Base-by-base conservation (phyloP, 64 coral and sea anemone genomes). In the Stichodactyla helianthus region DNA sequence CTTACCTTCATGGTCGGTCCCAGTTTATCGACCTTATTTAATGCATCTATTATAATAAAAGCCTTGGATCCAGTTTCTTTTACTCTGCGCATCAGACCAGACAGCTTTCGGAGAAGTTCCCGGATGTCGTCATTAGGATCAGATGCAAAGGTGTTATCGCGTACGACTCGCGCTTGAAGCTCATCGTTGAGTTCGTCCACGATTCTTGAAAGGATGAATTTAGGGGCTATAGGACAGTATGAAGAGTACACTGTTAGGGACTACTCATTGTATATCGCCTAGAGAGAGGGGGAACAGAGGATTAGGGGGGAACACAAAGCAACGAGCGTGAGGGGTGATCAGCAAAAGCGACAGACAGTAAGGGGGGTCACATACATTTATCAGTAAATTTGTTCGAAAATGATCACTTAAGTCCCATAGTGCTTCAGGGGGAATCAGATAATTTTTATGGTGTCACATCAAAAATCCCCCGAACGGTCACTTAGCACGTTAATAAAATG, bases 1-100 rank as follows among this genome's bases (percentile, higher is more conserved):
- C 78, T 54, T 51, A 91, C 89, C 70, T 91, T 91, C 25, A 78
- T 86, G 27, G 89, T 91, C 79, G 86, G 55, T 71, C 89, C 89
- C 20, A 76, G 19, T 31, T 82, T 84, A 22, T 91, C 84, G 5
- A 91, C 84, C 52, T 91, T 91, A 56, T 91, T 91, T 44, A 91
- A 44, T 17, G 89, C 89, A 91, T 91, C 89, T 84, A 91, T 86
- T 35, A 91, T 63, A 51, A 91, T 79, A 55, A 86, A 51, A 10
- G 61, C 58, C 0, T 82, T 77, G 78, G 50, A 64, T 14, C 89
- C 89, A 7, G 83, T 63, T 15, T 53, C 57, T 9, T 81, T 82
- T 19, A 91, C 63, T 44, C 59, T 59, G 17, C 1, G 28, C 57
- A 86, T 78, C 19, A 60, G 53, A 26, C 79, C 89, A 22, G 55